These are phyloP conservation scores for Pseudopipra pipra DNA, from an alignment of 2,113 vertebrate genomes.

Conservation along the genomic window DNA sequence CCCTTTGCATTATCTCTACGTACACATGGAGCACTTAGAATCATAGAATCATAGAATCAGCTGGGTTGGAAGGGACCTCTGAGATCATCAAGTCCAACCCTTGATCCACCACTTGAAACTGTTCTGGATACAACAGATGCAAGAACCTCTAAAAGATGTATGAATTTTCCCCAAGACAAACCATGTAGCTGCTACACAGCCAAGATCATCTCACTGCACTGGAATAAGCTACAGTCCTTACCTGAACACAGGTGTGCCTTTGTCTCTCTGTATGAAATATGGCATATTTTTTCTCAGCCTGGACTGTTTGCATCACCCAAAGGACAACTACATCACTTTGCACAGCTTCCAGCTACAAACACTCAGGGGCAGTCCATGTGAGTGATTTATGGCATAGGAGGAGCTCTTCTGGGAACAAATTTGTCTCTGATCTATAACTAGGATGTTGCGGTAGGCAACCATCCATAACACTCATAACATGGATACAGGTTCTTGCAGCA, in stretches of 20 bases:
- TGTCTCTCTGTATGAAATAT: not conserved
- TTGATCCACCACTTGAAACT: not conserved
- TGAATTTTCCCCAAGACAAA: not conserved
- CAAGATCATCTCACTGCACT: not conserved
- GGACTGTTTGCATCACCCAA: not conserved
- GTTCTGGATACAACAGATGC: not conserved
- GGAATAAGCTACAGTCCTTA: not conserved
- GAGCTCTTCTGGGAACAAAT: not conserved
- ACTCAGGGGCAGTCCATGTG: not conserved
- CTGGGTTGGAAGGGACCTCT: too few relatives aligned
- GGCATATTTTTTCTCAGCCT: not conserved
- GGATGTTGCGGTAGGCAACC: not conserved
- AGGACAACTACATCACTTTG: not conserved
- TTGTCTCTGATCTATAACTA: not conserved
- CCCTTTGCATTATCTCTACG: not conserved
- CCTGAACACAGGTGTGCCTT: not conserved
- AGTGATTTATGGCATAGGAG: not conserved
- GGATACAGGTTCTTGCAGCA: not conserved
- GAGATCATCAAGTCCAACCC: too few relatives aligned
- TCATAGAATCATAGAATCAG: too few relatives aligned
- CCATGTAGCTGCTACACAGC: not conserved
- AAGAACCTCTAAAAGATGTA: not conserved
- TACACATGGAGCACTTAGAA: not conserved
- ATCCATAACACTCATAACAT: fast-evolving
- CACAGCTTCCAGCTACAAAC: not conserved